Conservation (phyloP, 2,888 invertebrate genomes). For the Chironomus tentans region DNA sequence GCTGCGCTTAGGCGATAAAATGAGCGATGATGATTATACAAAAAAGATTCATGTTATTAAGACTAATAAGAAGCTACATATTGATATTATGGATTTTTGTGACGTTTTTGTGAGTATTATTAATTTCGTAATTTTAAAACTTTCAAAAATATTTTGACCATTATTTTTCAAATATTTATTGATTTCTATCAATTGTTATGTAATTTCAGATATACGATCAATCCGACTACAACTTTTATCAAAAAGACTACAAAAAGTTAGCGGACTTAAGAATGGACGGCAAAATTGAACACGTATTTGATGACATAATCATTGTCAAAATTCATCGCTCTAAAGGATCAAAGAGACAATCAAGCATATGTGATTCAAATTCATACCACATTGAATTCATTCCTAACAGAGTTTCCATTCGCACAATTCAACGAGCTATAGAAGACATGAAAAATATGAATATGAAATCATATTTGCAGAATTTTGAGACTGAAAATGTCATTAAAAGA, state of each 20-base stretch:
- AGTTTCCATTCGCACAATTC: neutral
- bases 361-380: neutral
- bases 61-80: neutral
- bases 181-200: too few species aligned
- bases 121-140: too few species aligned
- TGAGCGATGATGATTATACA: neutral
- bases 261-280: neutral
- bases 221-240: neutral
- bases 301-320: neutral
- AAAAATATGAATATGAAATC: neutral
- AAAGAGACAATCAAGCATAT: neutral
- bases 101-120: neutral
- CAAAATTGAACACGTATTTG: neutral
- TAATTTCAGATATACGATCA: neutral
- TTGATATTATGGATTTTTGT: neutral
- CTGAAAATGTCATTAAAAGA: neutral
- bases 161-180: too few species aligned
- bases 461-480: neutral
- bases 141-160: too few species aligned
- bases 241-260: neutral
- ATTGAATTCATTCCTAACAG: conserved; percentile 10
- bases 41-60: neutral
- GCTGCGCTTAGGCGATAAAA: neutral
- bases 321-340: neutral
- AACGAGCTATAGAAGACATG: neutral